Base-by-base conservation (phyloP, 1,140 invertebrate genomes). In the Panonychus citri region DNA sequence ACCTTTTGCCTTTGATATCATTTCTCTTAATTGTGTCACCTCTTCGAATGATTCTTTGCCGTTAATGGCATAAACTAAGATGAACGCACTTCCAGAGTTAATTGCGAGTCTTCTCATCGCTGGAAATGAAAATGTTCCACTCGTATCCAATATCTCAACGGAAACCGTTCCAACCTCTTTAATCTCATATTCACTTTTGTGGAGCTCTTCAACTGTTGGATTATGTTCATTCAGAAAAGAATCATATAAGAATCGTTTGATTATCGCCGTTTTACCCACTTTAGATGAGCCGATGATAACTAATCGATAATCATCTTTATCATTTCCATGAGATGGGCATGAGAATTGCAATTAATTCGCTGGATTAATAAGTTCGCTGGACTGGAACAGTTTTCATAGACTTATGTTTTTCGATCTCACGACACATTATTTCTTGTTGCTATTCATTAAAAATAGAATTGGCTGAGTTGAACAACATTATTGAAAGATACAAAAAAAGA, bases 161-260 rank as follows among this genome's bases (percentile, higher is more conserved):
- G n/a, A 10, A 1, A 34, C 25, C 5, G 34, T 34, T 24, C 34
- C 52, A 17, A 53, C 21, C n/a, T 21, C 52, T 24, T 53, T 53
- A 12, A 53, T 71, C 61, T 84, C 78, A 66, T 83, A 91, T 69
- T 89, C 83, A 51, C 82, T 74, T 63, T 80, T 85, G 66, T 86
- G 87, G 2, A 90, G 72, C 67, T 91, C 87, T 66, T 91, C 87
- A 3, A 91, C 82, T 1, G 87, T 91, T 58, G 83, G 80, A 60
- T 79, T 75, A 66, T 91, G 89, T 63, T 82, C 82, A 61, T 85
- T 81, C 15, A 74, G 76, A 66, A 83, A 91, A 10, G 78, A 80
- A 65, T 85, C 82, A 65, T 80, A 82, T n/a, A 91, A 75, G 64
- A 90, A 83, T 52, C 85, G 73, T 62, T 60, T 82, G 40, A 90